phyloP scores from a whole-genome alignment of 2,113 vertebrate genomes.

The Otocyon megalotis region DNA sequence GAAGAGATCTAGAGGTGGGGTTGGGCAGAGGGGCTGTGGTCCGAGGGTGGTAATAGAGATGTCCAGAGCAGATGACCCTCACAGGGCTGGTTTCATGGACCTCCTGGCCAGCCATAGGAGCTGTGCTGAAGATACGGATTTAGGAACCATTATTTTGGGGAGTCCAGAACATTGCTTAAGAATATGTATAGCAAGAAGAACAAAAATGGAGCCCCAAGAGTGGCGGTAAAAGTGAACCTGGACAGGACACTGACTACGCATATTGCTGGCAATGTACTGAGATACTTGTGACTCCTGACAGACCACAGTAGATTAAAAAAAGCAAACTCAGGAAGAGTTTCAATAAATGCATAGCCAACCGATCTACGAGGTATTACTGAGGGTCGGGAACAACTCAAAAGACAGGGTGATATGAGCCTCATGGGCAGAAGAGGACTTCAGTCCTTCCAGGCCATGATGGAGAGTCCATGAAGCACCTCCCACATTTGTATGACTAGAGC shows the following conservation, averaged over 20 bases:
- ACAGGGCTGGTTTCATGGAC: neutral
- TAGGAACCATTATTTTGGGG: neutral
- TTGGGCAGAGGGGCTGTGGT: neutral
- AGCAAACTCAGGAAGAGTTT: neutral
- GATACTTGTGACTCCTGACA: neutral
- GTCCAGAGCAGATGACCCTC: neutral
- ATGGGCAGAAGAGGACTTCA: neutral
- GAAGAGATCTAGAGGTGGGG: neutral
- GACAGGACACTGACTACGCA: neutral
- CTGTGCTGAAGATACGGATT: neutral
- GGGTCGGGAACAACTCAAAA: neutral
- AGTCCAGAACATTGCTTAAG: neutral
- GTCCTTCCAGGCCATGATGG: neutral
- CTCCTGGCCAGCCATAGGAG: neutral
- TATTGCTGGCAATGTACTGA: neutral
- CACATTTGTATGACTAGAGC: neutral
- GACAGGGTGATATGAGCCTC: neutral
- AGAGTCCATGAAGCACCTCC: rapidly evolving
- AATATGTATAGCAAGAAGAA: neutral
- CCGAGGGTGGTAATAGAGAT: neutral
- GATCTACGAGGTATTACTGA: neutral
- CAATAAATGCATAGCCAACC: neutral
- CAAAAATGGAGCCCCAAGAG: neutral
- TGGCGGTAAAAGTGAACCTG: neutral
- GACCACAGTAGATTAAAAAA: neutral